Conservation (phyloP, 2,888 invertebrate genomes). For the Exephanes ischioxanthus region DNA sequence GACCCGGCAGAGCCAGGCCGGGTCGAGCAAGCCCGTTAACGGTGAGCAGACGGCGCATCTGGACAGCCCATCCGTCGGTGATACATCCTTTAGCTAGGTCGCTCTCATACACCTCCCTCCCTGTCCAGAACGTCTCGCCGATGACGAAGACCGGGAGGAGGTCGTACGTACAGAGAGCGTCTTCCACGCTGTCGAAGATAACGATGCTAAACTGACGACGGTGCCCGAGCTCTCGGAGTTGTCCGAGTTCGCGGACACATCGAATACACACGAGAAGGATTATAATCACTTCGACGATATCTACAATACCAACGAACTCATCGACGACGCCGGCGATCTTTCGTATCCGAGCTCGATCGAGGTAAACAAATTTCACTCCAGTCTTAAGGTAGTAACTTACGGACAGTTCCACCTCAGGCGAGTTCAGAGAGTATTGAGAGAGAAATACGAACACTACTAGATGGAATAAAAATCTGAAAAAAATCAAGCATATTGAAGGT, state of each 20-base stretch:
- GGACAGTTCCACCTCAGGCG: too few species aligned
- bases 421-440: too few species aligned
- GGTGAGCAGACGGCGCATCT: slow-evolving; percentile 73
- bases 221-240: slow-evolving; percentile 75
- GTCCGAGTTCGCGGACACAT: slow-evolving; percentile 66
- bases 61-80: slow-evolving; percentile 82
- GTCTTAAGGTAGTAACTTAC: not conserved
- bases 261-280: slow-evolving; percentile 55
- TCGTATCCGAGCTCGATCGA: slow-evolving; percentile 63
- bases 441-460: too few species aligned
- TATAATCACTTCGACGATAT: slow-evolving; percentile 17
- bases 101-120: slow-evolving; percentile 79
- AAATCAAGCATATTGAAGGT: too few species aligned
- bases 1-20: slow-evolving; percentile 74
- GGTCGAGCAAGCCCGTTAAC: slow-evolving; percentile 72
- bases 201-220: slow-evolving; percentile 72
- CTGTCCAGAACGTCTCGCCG: slow-evolving; percentile 73
- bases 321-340: slow-evolving; percentile 47
- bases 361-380: slow-evolving; percentile 55
- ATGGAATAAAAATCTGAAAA: too few species aligned
- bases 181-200: slow-evolving; percentile 57
- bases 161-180: slow-evolving; percentile 23
- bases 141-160: slow-evolving; percentile 54
- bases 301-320: slow-evolving; percentile 4
- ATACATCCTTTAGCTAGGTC: slow-evolving; percentile 82